phyloP scores from a whole-genome alignment of 1,140 invertebrate species.

The Anagrus nilaparvatae region DNA sequence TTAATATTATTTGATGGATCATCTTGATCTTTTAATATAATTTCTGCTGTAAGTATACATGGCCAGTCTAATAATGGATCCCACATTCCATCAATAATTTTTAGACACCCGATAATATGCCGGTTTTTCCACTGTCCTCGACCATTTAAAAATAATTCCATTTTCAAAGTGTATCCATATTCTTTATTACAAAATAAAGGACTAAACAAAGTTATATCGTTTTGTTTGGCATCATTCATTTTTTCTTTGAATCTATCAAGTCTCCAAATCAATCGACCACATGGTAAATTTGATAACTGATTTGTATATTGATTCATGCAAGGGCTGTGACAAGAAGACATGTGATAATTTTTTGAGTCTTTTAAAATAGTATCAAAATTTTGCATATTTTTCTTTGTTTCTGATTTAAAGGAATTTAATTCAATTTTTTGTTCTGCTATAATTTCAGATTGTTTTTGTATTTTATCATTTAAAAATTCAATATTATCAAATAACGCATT shows the following conservation, averaged over 20 bases:
- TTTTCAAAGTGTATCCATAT: conserved; percentile 59
- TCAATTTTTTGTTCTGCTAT: conserved; percentile 10
- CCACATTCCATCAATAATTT: conserved; percentile 55
- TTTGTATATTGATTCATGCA: neutral
- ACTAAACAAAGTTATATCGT: conserved; percentile 49
- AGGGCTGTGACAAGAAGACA: neutral
- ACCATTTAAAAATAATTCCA: conserved; percentile 58
- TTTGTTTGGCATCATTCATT: conserved; percentile 54
- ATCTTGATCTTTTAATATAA: conserved; percentile 53
- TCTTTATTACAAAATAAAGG: conserved; percentile 55
- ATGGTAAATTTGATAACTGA: neutral
- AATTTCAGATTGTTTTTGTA: conserved; percentile 9
- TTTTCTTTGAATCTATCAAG: conserved; percentile 53
- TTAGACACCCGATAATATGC: conserved; percentile 54
- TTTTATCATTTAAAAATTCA: conserved; percentile 15
- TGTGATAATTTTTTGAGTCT: too few relatives aligned
- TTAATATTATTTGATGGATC: conserved; percentile 37
- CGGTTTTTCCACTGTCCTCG: conserved; percentile 62
- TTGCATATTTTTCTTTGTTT: conserved; percentile 4
- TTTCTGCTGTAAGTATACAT: conserved; percentile 49
- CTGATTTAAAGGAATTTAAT: neutral
- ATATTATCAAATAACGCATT: conserved; percentile 18
- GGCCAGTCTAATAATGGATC: conserved; percentile 61
- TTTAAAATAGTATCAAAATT: too few relatives aligned
- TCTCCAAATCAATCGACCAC: conserved; percentile 55